Percentiles rank a stretch among this genome's conserved stretches.
Conservation (phyloP, 2,888 invertebrate genomes). For the Oligia strigilis region DNA sequence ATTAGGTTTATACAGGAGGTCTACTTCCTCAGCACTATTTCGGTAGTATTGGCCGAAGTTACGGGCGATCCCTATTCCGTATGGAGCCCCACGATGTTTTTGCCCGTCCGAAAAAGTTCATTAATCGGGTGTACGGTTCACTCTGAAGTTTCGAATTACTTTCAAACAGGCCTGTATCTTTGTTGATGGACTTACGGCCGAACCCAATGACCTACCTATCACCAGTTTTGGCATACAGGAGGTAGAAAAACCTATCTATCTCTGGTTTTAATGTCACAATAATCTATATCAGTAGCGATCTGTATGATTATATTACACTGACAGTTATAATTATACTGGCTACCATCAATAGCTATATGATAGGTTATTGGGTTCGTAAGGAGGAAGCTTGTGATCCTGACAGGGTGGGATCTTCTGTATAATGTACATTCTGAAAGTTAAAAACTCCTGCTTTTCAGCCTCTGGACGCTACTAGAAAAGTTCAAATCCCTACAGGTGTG, state of each 20-base stretch:
- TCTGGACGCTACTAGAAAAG: conserved; percentile 35
- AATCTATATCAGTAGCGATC: background rate
- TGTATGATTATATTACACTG: too few relatives aligned
- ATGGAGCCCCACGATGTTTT: background rate
- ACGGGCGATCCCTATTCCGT: background rate
- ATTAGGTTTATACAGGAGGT: background rate
- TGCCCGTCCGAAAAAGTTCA: background rate
- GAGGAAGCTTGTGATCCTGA: background rate
- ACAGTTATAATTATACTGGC: too few relatives aligned
- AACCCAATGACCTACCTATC: too few relatives aligned
- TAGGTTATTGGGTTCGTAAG: background rate
- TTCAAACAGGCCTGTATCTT: background rate
- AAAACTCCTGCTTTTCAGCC: background rate
- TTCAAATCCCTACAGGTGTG: conserved; percentile 50
- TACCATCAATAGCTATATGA: too few relatives aligned
- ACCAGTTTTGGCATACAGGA: too few relatives aligned
- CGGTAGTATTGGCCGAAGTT: background rate
- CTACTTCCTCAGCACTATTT: background rate
- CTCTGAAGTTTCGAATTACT: background rate
- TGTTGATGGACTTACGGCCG: too few relatives aligned
- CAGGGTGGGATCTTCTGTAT: background rate
- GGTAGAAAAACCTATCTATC: too few relatives aligned
- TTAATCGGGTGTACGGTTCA: background rate
- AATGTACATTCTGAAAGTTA: background rate
- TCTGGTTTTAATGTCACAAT: too few relatives aligned